Evolutionary conservation across 2,888 invertebrate genomes (phyloP).

Genomic region (Archaeoteleia sp.): DNA sequence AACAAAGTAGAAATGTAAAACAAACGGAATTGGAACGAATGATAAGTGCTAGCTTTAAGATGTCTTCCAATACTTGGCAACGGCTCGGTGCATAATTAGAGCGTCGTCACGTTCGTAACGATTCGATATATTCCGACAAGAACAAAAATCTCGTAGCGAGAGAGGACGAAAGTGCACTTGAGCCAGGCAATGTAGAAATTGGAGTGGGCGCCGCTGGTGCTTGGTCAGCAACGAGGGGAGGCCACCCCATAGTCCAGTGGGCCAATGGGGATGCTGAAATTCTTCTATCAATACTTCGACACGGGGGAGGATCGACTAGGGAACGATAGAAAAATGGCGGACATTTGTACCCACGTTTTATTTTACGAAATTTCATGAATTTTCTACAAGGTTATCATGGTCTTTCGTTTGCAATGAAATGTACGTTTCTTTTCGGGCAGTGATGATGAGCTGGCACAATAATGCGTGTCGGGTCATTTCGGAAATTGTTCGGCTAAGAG

Average conservation of each 20-base stretch:
- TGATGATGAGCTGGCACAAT: no score
- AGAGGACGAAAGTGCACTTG: slow-evolving; percentile 56
- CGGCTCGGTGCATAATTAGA: slow-evolving; percentile 45
- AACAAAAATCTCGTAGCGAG: slow-evolving; percentile 60
- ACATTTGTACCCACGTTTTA: slow-evolving; percentile 29
- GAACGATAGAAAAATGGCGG: slow-evolving; percentile 70
- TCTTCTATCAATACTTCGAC: slow-evolving; percentile 70
- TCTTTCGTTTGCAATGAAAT: no score
- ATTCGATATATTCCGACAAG: slow-evolving; percentile 50
- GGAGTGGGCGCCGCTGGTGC: slow-evolving; percentile 70
- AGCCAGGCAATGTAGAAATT: slow-evolving; percentile 62
- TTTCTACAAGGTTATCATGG: neutral
- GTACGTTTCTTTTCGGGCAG: no score
- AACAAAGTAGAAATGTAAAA: slow-evolving; percentile 3
- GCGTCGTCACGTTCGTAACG: slow-evolving; percentile 46
- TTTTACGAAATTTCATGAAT: slow-evolving; percentile 27
- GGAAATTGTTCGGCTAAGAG: slow-evolving; percentile 62
- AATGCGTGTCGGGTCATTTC: slow-evolving; percentile 37
- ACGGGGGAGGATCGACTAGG: slow-evolving; percentile 62
- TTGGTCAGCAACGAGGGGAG: slow-evolving; percentile 73
- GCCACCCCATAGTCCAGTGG: slow-evolving; percentile 71
- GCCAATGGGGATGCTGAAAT: slow-evolving; percentile 69
- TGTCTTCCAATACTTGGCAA: slow-evolving; percentile 44
- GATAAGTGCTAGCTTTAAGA: slow-evolving; percentile 36
- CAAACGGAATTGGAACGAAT: slow-evolving; percentile 24